These are phyloP conservation scores for Thryonomys swinderianus DNA, from an alignment of 2,113 vertebrate genomes.

Conservation along the genomic window DNA sequence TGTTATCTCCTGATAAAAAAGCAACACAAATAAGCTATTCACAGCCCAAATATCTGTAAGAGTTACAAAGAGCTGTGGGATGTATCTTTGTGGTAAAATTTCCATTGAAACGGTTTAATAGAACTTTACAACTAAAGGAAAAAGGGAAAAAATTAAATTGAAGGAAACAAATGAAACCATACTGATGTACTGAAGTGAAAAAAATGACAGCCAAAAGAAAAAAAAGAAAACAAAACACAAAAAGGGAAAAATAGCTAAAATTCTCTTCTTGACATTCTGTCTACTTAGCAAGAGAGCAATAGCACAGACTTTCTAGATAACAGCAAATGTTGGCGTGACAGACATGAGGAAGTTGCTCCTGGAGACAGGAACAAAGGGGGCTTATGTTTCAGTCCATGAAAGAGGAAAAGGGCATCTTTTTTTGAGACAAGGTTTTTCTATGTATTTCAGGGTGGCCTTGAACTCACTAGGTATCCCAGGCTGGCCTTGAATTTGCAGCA, in stretches of 20 bases:
- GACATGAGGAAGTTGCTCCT: background rate
- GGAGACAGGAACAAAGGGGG: background rate
- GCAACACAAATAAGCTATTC: background rate
- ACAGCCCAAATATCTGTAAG: background rate
- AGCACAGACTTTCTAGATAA: background rate
- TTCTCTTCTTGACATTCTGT: background rate
- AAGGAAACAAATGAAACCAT: background rate
- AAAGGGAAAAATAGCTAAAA: background rate
- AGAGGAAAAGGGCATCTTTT: background rate
- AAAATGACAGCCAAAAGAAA: too few species aligned
- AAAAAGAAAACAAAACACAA: background rate
- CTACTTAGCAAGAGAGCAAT: background rate
- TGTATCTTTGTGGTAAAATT: background rate
- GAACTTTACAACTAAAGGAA: constrained; percentile 26
- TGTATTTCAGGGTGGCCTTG: background rate
- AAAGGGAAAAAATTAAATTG: constrained; percentile 3
- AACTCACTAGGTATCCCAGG: background rate
- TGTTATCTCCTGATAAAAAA: constrained; percentile 9
- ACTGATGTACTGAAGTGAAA: too few species aligned
- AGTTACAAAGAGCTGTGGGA: constrained; percentile 8
- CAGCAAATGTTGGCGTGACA: background rate
- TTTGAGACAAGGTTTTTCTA: background rate
- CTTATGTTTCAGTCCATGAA: background rate
- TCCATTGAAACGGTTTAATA: constrained; percentile 9
- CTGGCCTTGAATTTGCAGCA: background rate